Evolutionary conservation across 2,888 invertebrate genomes (phyloP), one percentile per base, ranked within the genome.

Genomic region (Suillia variegata): DNA sequence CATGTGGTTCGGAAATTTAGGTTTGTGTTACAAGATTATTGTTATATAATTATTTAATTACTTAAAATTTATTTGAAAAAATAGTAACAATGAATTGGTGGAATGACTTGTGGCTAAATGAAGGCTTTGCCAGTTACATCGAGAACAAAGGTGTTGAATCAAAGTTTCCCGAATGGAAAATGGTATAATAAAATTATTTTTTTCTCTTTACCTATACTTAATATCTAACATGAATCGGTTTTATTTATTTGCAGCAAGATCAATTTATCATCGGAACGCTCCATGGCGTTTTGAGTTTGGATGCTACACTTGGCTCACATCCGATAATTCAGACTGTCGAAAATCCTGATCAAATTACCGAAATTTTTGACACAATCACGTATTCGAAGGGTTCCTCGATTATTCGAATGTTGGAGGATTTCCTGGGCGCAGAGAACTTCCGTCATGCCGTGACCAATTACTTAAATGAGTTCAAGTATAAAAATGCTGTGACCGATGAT

Each of bases 121-220:
- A 93, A 83, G 96, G 96, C 0, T 96, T 97, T 79, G 96, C 96
- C 2, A 88, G 90, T n/a, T 97, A 91, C 77, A 92, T 96, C 82
- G 90, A 93, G 81, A 91, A 89, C 67, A 91, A 93, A 76, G 91
- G 92, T 13, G 84, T 91, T 0, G 83, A 89, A 69, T 83, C 86
- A 8, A 86, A 88, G 13, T 87, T 91, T 66, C 90, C 91, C 0
- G 86, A 89, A 6, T 96, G 94, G 93, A 87, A 89, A 73, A 89
- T 92, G 87, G 93, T 92, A 68, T 17, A 12, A n/a, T n/a, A 2
- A 8, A 31, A 18, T 34, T 21, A 2, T 26, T 49, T n/a, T n/a
- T 22, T 15, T 10, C 20, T 26, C 8, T 0, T 0, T 4, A 10
- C 42, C 6, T 5, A 38, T 15, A 6, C n/a, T n/a, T 24, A 8